A percentile compares a stretch with the other conserved stretches of the same genome.
These are phyloP conservation scores for Natrix natrix DNA, from an alignment of 2,797 vertebrate species.

Conservation along the genomic window DNA sequence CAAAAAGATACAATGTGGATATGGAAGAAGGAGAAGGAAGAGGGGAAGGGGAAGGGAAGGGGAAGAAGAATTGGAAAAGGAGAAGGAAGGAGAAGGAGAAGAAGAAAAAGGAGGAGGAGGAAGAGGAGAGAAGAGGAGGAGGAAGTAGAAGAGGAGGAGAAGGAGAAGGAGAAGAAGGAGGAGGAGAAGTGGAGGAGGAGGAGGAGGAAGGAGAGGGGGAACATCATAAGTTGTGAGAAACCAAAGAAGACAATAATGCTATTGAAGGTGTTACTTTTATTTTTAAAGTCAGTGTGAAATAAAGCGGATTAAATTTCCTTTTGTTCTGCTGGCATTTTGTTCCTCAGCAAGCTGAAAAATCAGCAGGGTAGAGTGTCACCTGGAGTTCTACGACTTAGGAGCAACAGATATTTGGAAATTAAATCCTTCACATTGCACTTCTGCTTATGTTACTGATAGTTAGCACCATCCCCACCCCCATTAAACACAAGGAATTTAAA, in stretches of 20 bases:
- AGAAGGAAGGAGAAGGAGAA: too few relatives aligned
- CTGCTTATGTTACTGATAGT: neutral
- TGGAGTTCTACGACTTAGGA: neutral
- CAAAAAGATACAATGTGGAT: neutral
- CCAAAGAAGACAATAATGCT: neutral
- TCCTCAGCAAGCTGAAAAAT: neutral
- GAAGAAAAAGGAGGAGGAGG: too few relatives aligned
- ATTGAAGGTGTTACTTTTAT: neutral
- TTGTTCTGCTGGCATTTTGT: neutral
- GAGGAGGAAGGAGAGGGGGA: neutral
- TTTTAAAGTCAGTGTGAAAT: neutral
- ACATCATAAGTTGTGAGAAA: neutral
- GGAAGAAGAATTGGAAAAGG: rapidly evolving
- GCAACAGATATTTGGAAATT: neutral
- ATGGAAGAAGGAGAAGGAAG: neutral
- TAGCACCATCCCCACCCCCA: neutral
- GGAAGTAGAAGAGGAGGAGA: rapidly evolving
- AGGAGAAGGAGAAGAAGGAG: too few relatives aligned
- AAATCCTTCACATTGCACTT: neutral
- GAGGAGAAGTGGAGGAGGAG: too few relatives aligned
- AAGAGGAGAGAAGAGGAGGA: too few relatives aligned
- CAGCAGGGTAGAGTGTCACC: neutral
- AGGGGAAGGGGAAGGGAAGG: rapidly evolving
- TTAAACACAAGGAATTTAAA: neutral
- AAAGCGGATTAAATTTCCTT: neutral